Evolutionary conservation across 2,113 vertebrate genomes (phyloP).

Genomic region (Meleagris gallopavo): DNA sequence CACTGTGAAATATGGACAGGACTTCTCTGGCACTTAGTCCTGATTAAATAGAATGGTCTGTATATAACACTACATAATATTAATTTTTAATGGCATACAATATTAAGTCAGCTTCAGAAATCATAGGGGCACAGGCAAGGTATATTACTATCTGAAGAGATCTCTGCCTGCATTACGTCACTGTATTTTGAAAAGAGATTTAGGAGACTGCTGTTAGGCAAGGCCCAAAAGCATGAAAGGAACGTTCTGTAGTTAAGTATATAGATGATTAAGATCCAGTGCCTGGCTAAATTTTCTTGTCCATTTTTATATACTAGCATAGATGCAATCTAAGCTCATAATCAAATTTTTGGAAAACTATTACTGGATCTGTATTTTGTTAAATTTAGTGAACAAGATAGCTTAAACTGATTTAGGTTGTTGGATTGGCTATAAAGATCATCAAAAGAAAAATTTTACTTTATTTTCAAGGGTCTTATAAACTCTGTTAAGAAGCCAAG

Average conservation of each 20-base stretch:
- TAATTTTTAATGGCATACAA: not conserved
- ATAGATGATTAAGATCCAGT: not conserved
- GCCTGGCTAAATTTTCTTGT: not conserved
- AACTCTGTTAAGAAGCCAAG: fast-evolving
- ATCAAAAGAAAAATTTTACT: not conserved
- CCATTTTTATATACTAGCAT: not conserved
- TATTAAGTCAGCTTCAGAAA: not conserved
- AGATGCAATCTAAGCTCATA: not conserved
- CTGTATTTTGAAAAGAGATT: not conserved
- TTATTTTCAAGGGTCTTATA: not conserved
- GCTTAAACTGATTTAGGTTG: not conserved
- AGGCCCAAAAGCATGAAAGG: not conserved
- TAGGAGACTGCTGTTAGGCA: not conserved
- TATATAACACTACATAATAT: not conserved
- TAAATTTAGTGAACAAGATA: not conserved
- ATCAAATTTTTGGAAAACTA: not conserved
- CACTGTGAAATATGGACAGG: not conserved
- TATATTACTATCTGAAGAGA: not conserved
- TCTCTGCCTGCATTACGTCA: not conserved
- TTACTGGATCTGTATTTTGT: fast-evolving
- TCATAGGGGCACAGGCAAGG: not conserved
- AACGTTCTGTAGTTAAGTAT: not conserved
- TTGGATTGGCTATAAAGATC: not conserved
- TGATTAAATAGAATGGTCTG: fast-evolving
- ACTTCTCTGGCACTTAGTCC: not conserved